Evolutionary conservation across 92 coral and sea anemone genomes (phyloP).

Genomic region (Anthopleura xanthogrammica): DNA sequence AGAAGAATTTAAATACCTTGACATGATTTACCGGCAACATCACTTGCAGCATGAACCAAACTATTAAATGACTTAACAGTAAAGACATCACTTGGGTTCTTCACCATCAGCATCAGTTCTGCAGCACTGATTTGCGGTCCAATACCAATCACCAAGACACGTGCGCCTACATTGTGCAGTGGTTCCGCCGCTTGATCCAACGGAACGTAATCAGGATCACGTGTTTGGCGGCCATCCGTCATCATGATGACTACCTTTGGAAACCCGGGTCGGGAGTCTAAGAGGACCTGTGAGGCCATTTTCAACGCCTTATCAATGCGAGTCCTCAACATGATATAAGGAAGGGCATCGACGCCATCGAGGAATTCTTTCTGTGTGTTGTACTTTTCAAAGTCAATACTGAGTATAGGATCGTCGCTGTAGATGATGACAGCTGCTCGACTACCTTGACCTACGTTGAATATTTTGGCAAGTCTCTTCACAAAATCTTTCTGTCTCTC

Average conservation of each 20-base stretch:
- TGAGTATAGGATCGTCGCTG: slow-evolving; percentile 61
- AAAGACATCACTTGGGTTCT: slow-evolving; percentile 50
- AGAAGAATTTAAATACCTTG: slow-evolving; percentile 30
- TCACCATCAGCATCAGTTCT: slow-evolving; percentile 57
- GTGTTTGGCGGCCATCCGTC: slow-evolving; percentile 89
- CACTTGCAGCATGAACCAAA: slow-evolving; percentile 45
- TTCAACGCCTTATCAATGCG: slow-evolving; percentile 82
- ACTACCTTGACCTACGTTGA: slow-evolving; percentile 77
- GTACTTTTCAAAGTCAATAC: slow-evolving; percentile 50
- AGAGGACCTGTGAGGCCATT: slow-evolving; percentile 59
- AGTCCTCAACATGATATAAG: slow-evolving; percentile 72
- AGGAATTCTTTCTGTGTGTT: slow-evolving; percentile 42
- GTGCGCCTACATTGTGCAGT: slow-evolving; percentile 61
- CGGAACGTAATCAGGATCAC: slow-evolving; percentile 65
- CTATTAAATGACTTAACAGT: slow-evolving; percentile 60
- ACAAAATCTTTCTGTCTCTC: slow-evolving; percentile 73
- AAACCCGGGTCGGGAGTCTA: slow-evolving; percentile 54
- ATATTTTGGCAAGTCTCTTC: slow-evolving; percentile 60
- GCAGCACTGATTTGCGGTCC: slow-evolving; percentile 56
- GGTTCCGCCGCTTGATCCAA: slow-evolving; percentile 56
- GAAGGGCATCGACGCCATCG: slow-evolving; percentile 56
- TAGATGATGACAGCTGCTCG: slow-evolving; percentile 82
- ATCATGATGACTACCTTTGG: slow-evolving; percentile 74
- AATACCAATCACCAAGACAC: slow-evolving; percentile 72
- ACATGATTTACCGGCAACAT: slow-evolving; percentile 58